Evolutionary conservation across 1,140 invertebrate species (phyloP).

Genomic region (Trachymyrmex septentrionalis): DNA sequence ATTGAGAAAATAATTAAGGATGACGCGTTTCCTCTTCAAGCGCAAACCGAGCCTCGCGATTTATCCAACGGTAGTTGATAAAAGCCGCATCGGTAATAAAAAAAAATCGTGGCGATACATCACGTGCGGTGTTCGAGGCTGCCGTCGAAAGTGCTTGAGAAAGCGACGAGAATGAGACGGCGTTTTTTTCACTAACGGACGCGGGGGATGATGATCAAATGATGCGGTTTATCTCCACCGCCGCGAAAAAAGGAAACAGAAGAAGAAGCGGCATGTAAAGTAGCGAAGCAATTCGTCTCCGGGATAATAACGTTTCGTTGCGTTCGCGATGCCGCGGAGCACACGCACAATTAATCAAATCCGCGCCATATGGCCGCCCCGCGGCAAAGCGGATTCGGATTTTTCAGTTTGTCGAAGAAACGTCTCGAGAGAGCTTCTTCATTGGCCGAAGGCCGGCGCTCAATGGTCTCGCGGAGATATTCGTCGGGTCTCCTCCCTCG

Average conservation of each 20-base stretch:
- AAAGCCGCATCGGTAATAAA: constrained; percentile 13
- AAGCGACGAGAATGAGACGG: constrained; percentile 39
- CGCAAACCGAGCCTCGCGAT: neutral
- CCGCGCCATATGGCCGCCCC: constrained; percentile 74
- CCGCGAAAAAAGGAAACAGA: neutral
- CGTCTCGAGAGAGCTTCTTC: constrained; percentile 50
- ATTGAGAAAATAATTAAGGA: constrained; percentile 15
- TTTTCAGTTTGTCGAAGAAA: constrained; percentile 63
- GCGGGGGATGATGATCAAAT: constrained; percentile 65
- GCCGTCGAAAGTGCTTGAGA: constrained; percentile 55
- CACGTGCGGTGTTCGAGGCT: constrained; percentile 45
- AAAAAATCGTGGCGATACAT: constrained; percentile 46
- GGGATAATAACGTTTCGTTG: constrained; percentile 61
- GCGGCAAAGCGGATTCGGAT: constrained; percentile 61
- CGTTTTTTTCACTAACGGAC: constrained; percentile 30
- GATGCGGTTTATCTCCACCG: constrained; percentile 57
- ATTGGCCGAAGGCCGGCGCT: constrained; percentile 53
- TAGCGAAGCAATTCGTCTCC: constrained; percentile 55
- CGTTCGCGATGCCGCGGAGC: constrained; percentile 58
- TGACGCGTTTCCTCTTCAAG: neutral
- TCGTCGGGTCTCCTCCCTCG: neutral
- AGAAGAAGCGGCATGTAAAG: constrained; percentile 49
- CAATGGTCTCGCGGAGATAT: constrained; percentile 21
- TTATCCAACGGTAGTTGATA: constrained; percentile 27
- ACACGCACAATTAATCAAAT: constrained; percentile 73